Conservation (phyloP, 53 echinoderm and acorn worm genomes). For the Holothuria scabra region DNA sequence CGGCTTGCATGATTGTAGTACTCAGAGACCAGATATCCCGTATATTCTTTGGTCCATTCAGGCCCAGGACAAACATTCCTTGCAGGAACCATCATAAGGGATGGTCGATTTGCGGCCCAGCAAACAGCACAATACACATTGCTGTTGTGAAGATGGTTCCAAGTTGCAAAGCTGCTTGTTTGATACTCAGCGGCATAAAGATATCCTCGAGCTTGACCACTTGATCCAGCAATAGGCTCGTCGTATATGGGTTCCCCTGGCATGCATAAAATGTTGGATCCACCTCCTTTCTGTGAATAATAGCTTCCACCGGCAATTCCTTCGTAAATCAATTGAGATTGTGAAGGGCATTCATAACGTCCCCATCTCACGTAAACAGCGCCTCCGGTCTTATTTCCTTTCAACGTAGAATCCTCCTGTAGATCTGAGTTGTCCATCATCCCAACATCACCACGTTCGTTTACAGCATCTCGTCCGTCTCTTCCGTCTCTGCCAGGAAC, state of each 20-base stretch:
- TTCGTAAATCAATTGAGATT: slow-evolving; percentile 16
- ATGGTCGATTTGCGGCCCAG: background rate
- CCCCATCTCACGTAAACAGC: slow-evolving; percentile 45
- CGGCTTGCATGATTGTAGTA: background rate
- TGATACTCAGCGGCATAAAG: slow-evolving; percentile 54
- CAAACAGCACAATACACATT: slow-evolving; percentile 58
- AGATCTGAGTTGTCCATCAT: background rate
- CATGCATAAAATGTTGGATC: slow-evolving; percentile 43
- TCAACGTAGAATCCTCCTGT: too few relatives aligned
- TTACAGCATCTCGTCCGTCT: slow-evolving; percentile 23
- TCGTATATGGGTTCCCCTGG: slow-evolving; percentile 56
- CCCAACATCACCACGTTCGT: background rate
- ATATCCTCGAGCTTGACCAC: background rate
- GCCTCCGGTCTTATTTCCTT: background rate
- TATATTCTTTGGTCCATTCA: slow-evolving; percentile 61
- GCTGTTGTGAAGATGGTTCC: slow-evolving; percentile 16
- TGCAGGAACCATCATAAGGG: slow-evolving; percentile 58
- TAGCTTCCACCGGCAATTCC: slow-evolving; percentile 50
- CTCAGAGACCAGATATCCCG: slow-evolving; percentile 47
- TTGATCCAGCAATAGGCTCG: slow-evolving; percentile 8
- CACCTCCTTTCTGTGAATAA: slow-evolving; percentile 48
- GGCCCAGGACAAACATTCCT: slow-evolving; percentile 51
- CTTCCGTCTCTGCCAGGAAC: slow-evolving; percentile 13
- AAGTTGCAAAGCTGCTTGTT: slow-evolving; percentile 28
- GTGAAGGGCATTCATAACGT: slow-evolving; percentile 6